These are phyloP conservation scores for Tetropium fuscum DNA, from an alignment of 2,888 invertebrate species.

Conservation along the genomic window DNA sequence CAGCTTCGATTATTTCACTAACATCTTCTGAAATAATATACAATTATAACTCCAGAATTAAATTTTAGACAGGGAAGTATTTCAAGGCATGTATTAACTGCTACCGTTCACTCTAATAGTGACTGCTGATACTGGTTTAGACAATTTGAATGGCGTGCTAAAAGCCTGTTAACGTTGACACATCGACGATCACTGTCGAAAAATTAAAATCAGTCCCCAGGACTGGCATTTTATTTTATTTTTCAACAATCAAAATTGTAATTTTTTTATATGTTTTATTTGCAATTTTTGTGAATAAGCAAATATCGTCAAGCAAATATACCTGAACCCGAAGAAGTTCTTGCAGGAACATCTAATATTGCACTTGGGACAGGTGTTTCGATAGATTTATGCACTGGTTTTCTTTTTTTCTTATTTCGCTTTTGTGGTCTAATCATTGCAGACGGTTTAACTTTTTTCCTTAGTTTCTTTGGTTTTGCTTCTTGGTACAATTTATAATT, in stretches of 20 bases:
- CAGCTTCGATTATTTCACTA: conserved; percentile 43
- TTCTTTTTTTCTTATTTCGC: conserved; percentile 69
- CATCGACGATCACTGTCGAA: no score
- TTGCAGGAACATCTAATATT: conserved; percentile 39
- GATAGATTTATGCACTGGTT: conserved; percentile 46
- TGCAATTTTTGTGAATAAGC: no score
- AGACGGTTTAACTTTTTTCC: conserved; percentile 72
- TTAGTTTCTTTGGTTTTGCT: conserved; percentile 78
- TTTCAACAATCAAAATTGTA: no score
- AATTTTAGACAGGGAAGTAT: background rate
- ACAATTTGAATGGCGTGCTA: no score
- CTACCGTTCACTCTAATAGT: no score
- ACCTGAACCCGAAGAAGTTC: conserved; percentile 42
- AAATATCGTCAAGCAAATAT: no score
- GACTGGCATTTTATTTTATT: no score
- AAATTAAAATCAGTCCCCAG: no score
- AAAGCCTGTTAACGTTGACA: no score
- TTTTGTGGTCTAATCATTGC: conserved; percentile 70
- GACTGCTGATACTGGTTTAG: no score
- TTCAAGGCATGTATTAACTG: no score
- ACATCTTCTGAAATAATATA: conserved; percentile 31
- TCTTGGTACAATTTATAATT: conserved; percentile 85
- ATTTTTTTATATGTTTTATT: no score
- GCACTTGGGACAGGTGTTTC: conserved; percentile 43
- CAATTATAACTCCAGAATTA: background rate